These are phyloP conservation scores for Solea senegalensis DNA, from an alignment of 2,113 vertebrate species.

Conservation along the genomic window DNA sequence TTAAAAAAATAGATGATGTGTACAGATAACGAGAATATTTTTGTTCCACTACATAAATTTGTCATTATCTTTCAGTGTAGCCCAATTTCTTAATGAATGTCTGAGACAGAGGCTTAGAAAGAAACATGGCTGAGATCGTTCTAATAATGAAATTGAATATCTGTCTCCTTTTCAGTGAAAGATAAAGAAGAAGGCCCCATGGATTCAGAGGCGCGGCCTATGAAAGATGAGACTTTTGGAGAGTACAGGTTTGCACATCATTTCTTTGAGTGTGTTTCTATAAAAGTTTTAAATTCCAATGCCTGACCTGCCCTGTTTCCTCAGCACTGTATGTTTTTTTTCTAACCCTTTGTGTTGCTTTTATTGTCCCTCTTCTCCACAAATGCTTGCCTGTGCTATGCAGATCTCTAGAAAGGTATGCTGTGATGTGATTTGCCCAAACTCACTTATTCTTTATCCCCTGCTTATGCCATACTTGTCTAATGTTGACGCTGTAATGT, in stretches of 20 bases:
- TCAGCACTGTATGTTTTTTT: conserved; percentile 41
- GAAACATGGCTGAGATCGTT: conserved; percentile 28
- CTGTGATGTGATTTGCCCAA: conserved; percentile 46
- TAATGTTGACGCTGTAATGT: conserved; percentile 2
- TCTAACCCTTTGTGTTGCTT: conserved; percentile 68
- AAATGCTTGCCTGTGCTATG: conserved; percentile 73
- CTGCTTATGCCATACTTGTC: conserved; percentile 12
- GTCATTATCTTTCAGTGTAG: conserved; percentile 38
- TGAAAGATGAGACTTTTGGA: conserved; percentile 94
- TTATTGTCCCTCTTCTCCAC: conserved; percentile 58
- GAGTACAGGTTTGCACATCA: conserved; percentile 88
- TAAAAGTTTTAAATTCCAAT: conserved; percentile 19
- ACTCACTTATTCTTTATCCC: conserved; percentile 15
- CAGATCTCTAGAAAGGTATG: conserved; percentile 97
- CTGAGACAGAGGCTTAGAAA: conserved; percentile 42
- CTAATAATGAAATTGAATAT: conserved; percentile 59
- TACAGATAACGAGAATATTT: conserved; percentile 1
- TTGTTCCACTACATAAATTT: neutral
- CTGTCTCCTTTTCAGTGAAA: conserved; percentile 84
- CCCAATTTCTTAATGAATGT: conserved; percentile 35
- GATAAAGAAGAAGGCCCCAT: conserved; percentile 93
- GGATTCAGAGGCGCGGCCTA: conserved; percentile 91
- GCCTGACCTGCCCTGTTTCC: conserved; percentile 41
- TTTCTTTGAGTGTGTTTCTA: conserved; percentile 18
- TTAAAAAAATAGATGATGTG: neutral